Percentiles rank a stretch among this genome's conserved stretches.
These are phyloP conservation scores for Eupeodes luniger DNA, from an alignment of 2,888 invertebrate species.

Conservation along the genomic window DNA sequence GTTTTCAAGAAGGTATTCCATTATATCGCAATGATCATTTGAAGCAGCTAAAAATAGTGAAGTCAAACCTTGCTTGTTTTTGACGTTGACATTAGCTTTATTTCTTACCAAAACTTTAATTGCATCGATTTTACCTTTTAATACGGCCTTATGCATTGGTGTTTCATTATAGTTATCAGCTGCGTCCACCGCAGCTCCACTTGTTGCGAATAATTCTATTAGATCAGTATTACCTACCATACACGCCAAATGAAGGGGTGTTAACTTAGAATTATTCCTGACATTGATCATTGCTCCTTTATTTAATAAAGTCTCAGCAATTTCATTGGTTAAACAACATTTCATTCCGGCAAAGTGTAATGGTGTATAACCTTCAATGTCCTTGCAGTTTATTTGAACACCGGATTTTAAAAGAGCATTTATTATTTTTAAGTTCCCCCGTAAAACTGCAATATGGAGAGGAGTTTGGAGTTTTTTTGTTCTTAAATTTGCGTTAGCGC, in stretches of 20 bases:
- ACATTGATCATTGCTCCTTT: background rate
- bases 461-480: background rate
- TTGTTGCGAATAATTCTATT: conserved; percentile 43
- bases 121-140: conserved; percentile 45
- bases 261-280: background rate
- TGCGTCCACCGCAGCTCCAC: conserved; percentile 68
- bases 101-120: conserved; percentile 40
- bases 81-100: conserved; percentile 31
- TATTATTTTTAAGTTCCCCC: background rate
- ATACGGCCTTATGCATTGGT: conserved; percentile 76
- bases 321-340: background rate
- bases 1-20: conserved; percentile 13
- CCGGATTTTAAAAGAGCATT: background rate
- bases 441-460: background rate
- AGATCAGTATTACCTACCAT: conserved; percentile 36
- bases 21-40: conserved; percentile 6
- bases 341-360: background rate
- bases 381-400: background rate
- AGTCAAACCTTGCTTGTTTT: background rate
- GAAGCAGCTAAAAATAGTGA: conserved; percentile 29
- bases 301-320: background rate
- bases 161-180: conserved; percentile 53
- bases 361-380: background rate
- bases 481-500: background rate
- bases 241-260: conserved; percentile 69